Percentiles rank a stretch among this genome's conserved stretches.
These are phyloP conservation scores for Australoheros scitulus DNA, from an alignment of 2,113 vertebrate genomes.

Conservation along the genomic window DNA sequence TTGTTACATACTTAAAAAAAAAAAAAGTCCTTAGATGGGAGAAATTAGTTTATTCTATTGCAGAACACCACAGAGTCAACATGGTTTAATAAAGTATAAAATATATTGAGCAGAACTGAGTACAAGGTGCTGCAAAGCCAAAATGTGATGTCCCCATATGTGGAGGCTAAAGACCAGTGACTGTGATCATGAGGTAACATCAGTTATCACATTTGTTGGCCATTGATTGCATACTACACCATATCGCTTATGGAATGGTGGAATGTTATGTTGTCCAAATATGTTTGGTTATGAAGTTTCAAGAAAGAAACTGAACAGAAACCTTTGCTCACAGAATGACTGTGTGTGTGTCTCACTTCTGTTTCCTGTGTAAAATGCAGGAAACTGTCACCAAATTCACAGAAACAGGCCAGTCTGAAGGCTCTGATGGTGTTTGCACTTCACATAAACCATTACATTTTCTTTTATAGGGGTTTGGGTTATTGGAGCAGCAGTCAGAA, in stretches of 20 bases:
- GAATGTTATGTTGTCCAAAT: not conserved
- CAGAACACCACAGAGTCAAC: too few species aligned
- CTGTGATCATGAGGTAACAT: not conserved
- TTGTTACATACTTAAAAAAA: too few species aligned
- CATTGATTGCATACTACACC: not conserved
- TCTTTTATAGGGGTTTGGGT: accelerated
- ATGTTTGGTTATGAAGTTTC: accelerated
- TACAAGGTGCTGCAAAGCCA: too few species aligned
- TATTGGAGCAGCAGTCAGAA: accelerated
- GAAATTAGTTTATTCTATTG: too few species aligned
- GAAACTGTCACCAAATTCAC: not conserved
- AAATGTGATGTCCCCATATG: too few species aligned
- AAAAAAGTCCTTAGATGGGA: too few species aligned
- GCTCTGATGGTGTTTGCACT: not conserved
- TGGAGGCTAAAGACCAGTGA: not conserved
- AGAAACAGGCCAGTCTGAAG: not conserved
- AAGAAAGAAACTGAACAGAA: not conserved
- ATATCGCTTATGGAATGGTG: accelerated
- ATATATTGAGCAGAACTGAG: too few species aligned
- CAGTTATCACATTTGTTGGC: accelerated
- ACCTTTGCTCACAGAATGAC: accelerated
- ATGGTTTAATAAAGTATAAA: too few species aligned
- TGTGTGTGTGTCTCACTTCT: accelerated
- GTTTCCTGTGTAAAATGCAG: not conserved
- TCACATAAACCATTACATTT: not conserved